These are phyloP conservation scores for Syngnathus acus DNA, from an alignment of 2,797 vertebrate species.

Conservation along the genomic window DNA sequence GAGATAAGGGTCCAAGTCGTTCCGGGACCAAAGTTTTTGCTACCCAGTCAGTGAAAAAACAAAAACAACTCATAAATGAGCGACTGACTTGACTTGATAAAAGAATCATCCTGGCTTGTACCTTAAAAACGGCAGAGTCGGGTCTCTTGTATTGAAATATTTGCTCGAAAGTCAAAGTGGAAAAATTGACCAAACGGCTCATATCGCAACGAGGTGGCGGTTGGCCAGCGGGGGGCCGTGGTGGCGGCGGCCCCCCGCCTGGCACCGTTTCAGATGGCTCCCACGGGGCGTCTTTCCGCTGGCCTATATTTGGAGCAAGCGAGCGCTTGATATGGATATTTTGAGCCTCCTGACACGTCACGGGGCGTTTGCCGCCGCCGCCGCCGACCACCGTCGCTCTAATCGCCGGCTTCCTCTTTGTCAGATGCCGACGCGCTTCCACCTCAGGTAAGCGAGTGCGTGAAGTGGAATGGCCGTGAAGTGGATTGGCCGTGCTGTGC, in stretches of 20 bases:
- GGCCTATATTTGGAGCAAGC: conserved; percentile 20
- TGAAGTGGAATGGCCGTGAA: background rate
- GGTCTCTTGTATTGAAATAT: no score
- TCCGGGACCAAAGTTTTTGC: no score
- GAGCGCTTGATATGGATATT: conserved; percentile 14
- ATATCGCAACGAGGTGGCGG: background rate
- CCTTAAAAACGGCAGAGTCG: no score
- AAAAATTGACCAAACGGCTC: no score
- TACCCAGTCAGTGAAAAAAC: no score
- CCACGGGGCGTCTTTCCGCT: background rate
- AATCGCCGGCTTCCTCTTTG: conserved; percentile 15
- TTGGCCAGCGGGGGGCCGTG: background rate
- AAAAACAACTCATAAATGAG: no score
- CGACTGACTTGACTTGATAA: no score
- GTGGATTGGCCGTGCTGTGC: background rate
- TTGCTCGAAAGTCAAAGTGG: no score
- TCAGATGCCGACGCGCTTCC: background rate
- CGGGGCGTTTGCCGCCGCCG: conserved; percentile 2
- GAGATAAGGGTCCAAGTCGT: no score
- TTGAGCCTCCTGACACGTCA: conserved; percentile 12
- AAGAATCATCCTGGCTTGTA: no score
- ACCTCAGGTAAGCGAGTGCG: background rate
- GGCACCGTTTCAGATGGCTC: background rate
- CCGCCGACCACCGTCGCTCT: conserved; percentile 1
- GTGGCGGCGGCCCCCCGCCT: background rate